Base-by-base conservation (phyloP, 2,113 vertebrate species). In the Nycticebus coucang region DNA sequence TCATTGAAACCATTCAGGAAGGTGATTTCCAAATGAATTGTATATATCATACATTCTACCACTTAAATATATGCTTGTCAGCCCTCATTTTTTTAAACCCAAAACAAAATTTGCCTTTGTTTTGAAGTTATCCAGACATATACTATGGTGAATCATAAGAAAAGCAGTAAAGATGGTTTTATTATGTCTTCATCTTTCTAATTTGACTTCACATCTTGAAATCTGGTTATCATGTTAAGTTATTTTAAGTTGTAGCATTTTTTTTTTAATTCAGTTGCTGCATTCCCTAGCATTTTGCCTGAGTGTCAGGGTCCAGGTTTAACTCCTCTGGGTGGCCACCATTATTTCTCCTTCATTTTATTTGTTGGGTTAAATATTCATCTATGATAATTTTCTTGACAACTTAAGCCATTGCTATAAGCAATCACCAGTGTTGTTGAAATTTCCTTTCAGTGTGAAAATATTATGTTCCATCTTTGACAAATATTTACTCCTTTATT, bases 51-150 rank as follows among this genome's bases (percentile, higher is more conserved):
- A 93, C 8, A 64, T 57, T 72, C 13, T 30, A 80, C 10, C 4
- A 69, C 7, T 57, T 84, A 79, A 86, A 86, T 37, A 50, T 33
- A 17, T 87, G 1, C 8, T 50, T 66, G 53, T 90, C 53, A 84
- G 33, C 7, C 9, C 1, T 74, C n/a, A 15, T n/a, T 78, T 21
- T 79, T 85, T 57, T 4, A 89, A 84, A n/a, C 45, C 17, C 15
- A 92, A 74, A 77, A 71, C 77, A 81, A 84, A 87, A 80, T 66
- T 10, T 92, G 21, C 26, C 22, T 96, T 83, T 62, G 18, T 95
- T 89, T 87, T 79, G 33, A 28, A 86, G 18, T 88, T 50, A 88
- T 45, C 41, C 62, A 86, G 21, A 72, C 4, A 86, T 80, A 82
- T 86, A 93, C 17, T 89, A 2, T 75, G 68, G 15, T 79, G 28